Evolutionary conservation across 37 sponge, comb jelly and placozoan genomes (phyloP).

Genomic region (Axinella damicornis): DNA sequence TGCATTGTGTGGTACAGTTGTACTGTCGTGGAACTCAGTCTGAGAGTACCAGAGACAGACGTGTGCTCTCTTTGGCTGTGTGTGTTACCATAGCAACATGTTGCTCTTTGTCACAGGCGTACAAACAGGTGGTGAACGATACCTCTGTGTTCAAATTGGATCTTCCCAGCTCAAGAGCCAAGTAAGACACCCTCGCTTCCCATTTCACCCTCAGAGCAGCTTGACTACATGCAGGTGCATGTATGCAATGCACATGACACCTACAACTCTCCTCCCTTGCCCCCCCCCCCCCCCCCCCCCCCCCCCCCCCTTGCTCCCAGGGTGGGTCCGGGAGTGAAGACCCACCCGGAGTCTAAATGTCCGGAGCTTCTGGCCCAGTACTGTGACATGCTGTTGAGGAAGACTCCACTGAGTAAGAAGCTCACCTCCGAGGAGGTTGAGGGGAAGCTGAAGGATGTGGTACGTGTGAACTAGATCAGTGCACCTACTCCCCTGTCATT

Average conservation of each 20-base stretch:
- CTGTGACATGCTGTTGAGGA: slow-evolving; percentile 91
- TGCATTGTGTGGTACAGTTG: no score
- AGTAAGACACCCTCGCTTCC: slow-evolving; percentile 8
- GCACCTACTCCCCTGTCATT: no score
- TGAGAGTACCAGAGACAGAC: no score
- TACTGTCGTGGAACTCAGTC: no score
- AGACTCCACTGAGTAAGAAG: slow-evolving; percentile 86
- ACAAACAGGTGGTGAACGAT: slow-evolving; percentile 87
- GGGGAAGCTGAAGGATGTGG: slow-evolving; percentile 81
- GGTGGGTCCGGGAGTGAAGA: slow-evolving; percentile 21
- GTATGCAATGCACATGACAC: no score
- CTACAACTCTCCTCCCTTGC: no score
- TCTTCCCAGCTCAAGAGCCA: slow-evolving; percentile 62
- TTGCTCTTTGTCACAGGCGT: slow-evolving; percentile 62
- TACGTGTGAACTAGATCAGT: no score
- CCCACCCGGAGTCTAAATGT: slow-evolving; percentile 93
- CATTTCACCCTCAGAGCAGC: no score
- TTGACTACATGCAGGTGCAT: no score
- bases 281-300: no score
- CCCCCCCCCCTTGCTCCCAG: background rate
- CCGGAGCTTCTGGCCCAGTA: slow-evolving; percentile 94
- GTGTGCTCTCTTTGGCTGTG: no score
- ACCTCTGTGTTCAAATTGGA: slow-evolving; percentile 84
- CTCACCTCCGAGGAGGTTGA: slow-evolving; percentile 94
- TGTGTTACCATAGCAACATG: no score